phyloP scores from a whole-genome alignment of 2,113 vertebrate genomes.

The Syrmaticus mikado region DNA sequence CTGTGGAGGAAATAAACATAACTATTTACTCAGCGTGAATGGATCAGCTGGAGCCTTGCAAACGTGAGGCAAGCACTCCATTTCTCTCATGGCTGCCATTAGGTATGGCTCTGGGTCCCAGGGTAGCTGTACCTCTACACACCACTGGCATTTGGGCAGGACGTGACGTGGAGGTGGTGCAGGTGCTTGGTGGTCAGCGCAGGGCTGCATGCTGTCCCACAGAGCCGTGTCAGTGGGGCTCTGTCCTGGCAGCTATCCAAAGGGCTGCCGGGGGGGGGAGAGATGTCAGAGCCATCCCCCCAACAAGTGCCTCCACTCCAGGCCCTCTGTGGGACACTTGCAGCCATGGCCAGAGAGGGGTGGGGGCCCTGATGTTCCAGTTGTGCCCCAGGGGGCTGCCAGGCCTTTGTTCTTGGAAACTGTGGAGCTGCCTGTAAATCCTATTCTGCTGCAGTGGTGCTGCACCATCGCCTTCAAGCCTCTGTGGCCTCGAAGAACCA shows the following conservation, averaged over 20 bases:
- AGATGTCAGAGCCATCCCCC: too few relatives aligned
- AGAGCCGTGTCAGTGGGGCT: too few relatives aligned
- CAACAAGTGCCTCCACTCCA: too few relatives aligned
- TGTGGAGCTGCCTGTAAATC: not conserved
- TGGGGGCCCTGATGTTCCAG: too few relatives aligned
- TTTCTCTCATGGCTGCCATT: not conserved
- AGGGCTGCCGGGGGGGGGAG: too few relatives aligned
- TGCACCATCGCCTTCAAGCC: not conserved
- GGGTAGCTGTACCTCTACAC: not conserved
- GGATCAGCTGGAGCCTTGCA: not conserved
- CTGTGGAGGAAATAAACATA: not conserved
- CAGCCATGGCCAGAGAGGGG: too few relatives aligned
- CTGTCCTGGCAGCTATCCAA: too few relatives aligned
- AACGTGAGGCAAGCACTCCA: not conserved
- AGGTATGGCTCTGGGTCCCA: not conserved
- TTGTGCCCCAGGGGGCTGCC: too few relatives aligned
- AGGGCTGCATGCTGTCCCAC: not conserved
- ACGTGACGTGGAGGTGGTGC: rapidly evolving
- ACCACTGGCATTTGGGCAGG: not conserved
- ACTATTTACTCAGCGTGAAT: not conserved
- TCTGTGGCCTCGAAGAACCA: not conserved
- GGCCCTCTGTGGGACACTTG: too few relatives aligned
- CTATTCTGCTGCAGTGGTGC: not conserved
- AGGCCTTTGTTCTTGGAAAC: not conserved
- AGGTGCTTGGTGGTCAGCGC: not conserved